Conservation (phyloP, 2,888 invertebrate species). For the Hemicrepidius hirtus region DNA sequence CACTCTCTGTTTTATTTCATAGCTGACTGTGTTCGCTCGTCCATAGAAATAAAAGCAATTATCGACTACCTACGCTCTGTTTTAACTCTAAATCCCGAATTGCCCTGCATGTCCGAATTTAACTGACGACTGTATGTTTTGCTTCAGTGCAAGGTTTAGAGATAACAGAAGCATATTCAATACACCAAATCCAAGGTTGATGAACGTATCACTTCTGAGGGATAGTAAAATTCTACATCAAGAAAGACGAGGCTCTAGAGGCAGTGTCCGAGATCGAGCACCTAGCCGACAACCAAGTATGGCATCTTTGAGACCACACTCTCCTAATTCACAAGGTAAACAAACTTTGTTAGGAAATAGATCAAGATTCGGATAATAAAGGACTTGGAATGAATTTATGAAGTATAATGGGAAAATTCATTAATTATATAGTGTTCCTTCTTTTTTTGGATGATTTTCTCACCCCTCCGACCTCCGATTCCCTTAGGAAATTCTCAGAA, state of each 20-base stretch:
- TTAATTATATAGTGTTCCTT: too few relatives aligned
- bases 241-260: constrained; percentile 87
- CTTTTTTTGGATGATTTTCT: too few relatives aligned
- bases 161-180: constrained; percentile 96
- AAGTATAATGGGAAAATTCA: too few relatives aligned
- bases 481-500: too few relatives aligned
- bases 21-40: not conserved
- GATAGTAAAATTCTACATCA: constrained; percentile 87
- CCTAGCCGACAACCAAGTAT: constrained; percentile 91
- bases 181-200: constrained; percentile 93
- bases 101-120: too few relatives aligned
- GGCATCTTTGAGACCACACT: constrained; percentile 88
- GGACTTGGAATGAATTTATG: too few relatives aligned
- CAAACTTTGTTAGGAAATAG: too few relatives aligned
- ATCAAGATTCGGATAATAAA: too few relatives aligned
- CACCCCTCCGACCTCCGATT: too few relatives aligned
- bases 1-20: constrained; percentile 3
- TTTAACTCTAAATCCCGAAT: too few relatives aligned
- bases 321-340: constrained; percentile 82
- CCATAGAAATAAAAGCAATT: constrained; percentile 35
- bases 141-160: constrained; percentile 90
- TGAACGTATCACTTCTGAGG: constrained; percentile 90
- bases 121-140: not conserved
- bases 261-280: constrained; percentile 82
- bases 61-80: too few relatives aligned